phyloP scores from a whole-genome alignment of 1,140 invertebrate genomes.

The Drepana arcuata region DNA sequence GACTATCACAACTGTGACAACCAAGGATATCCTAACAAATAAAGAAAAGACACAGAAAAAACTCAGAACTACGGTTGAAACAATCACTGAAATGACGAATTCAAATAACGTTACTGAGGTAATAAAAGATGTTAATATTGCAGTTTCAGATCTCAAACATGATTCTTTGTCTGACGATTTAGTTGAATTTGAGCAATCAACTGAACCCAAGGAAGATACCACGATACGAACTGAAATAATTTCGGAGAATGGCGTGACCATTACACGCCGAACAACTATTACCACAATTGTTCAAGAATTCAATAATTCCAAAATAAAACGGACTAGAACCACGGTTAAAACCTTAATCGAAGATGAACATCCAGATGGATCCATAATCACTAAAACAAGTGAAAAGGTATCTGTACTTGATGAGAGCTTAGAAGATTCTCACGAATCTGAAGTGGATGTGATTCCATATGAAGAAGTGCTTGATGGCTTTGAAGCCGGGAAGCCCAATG shows the following conservation, averaged over 20 bases:
- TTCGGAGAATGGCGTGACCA: constrained; percentile 30
- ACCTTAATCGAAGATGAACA: constrained; percentile 53
- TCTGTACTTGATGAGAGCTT: constrained; percentile 27
- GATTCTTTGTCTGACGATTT: constrained; percentile 28
- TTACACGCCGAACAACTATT: constrained; percentile 43
- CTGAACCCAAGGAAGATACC: constrained; percentile 31
- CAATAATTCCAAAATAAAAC: constrained; percentile 34
- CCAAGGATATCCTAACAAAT: constrained; percentile 47
- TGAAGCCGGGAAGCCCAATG: constrained; percentile 33
- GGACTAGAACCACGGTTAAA: constrained; percentile 45
- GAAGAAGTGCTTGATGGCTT: constrained; percentile 44
- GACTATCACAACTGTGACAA: constrained; percentile 56
- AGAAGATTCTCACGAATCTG: too few relatives aligned
- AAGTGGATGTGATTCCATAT: too few relatives aligned
- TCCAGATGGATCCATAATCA: constrained; percentile 52
- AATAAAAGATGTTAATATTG: constrained; percentile 60
- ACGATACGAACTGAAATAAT: constrained; percentile 32
- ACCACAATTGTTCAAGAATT: constrained; percentile 39
- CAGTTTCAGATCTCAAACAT: constrained; percentile 39
- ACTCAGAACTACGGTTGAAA: constrained; percentile 59
- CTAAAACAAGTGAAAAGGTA: constrained; percentile 50
- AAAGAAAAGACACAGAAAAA: constrained; percentile 49
- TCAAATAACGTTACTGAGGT: constrained; percentile 59
- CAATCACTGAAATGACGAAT: constrained; percentile 46
- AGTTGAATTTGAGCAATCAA: constrained; percentile 31